Percentiles rank a stretch among this genome's conserved stretches.
These are phyloP conservation scores for Todus mexicanus DNA, from an alignment of 2,797 vertebrate genomes.

Conservation along the genomic window DNA sequence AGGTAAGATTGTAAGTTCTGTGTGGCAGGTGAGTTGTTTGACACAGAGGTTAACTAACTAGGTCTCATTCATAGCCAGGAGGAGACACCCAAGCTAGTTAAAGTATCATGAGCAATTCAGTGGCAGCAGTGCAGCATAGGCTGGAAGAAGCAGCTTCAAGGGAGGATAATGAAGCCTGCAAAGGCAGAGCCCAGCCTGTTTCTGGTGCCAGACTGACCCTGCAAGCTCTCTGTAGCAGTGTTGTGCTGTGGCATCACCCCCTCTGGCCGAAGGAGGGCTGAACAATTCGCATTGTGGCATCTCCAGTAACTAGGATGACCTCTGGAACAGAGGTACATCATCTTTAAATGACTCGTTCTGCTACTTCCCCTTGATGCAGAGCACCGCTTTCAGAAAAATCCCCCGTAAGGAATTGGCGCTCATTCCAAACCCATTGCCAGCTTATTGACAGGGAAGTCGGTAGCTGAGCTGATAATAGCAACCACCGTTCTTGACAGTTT, in stretches of 20 bases:
- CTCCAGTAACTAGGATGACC: neutral
- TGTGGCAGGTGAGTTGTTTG: neutral
- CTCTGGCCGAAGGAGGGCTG: neutral
- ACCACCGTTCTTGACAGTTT: neutral
- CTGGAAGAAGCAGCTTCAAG: neutral
- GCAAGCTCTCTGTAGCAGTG: neutral
- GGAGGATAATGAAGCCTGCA: neutral
- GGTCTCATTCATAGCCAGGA: neutral
- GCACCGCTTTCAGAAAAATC: neutral
- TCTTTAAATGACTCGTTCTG: neutral
- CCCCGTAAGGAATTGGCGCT: neutral
- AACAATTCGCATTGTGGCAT: neutral
- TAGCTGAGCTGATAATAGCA: slow-evolving; percentile 18
- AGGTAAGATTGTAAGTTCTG: neutral
- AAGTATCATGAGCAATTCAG: accelerated
- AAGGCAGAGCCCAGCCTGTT: neutral
- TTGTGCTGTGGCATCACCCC: neutral
- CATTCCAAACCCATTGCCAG: neutral
- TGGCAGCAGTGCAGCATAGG: neutral
- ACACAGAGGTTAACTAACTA: too few relatives aligned
- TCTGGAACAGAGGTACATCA: neutral
- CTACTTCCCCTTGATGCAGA: neutral
- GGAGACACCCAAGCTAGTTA: neutral
- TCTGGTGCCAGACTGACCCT: neutral
- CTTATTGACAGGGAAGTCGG: neutral